Evolutionary conservation across 92 coral and sea anemone genomes (phyloP), one percentile per base, ranked within the genome.

Genomic region (Actinostola sp.): DNA sequence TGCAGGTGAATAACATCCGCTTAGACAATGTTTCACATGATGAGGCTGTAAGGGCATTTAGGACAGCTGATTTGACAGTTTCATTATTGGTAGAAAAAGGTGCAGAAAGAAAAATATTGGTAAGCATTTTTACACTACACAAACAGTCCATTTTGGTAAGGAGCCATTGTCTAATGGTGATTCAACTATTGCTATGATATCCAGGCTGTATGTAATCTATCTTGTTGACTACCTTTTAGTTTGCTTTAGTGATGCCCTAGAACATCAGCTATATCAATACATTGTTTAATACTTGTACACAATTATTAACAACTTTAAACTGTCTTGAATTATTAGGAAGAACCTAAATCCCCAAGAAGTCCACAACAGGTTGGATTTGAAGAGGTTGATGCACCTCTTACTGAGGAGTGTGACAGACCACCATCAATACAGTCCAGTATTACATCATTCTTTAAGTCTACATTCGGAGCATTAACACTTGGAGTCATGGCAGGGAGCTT

Each of bases 401-500:
- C n/a, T n/a, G n/a, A 10, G 5, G 33, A 50, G 20, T 61, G 62
- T 39, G 67, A 35, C 2, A 26, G 58, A 30, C 6, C 79, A 36
- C 32, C 61, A 0, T 19, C 62, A 50, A 2, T 58, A 20, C 56
- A n/a, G 2, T 60, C 61, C 8, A 19, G 34, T 5, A 1, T 75
- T 30, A 41, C 51, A 20, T 53, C 66, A 17, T 89, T 89, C 44
- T 89, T 81, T 38, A 79, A 75, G 9, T 76, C 92, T 10, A 78
- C 84, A 60, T 35, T 84, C 32, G 96, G 96, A 41, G 96, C 86
- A 6, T 70, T 89, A 44, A 46, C 96, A 1, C 78, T 89, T 16
- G 96, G 96, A 38, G 61, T 89, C 20, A 80, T 83, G 33, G 83
- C 85, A n/a, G 96, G 96, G 21, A 82, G 96, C 51, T 54, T 89